phyloP scores from a whole-genome alignment of 2,113 vertebrate species.

The Acinonyx jubatus region DNA sequence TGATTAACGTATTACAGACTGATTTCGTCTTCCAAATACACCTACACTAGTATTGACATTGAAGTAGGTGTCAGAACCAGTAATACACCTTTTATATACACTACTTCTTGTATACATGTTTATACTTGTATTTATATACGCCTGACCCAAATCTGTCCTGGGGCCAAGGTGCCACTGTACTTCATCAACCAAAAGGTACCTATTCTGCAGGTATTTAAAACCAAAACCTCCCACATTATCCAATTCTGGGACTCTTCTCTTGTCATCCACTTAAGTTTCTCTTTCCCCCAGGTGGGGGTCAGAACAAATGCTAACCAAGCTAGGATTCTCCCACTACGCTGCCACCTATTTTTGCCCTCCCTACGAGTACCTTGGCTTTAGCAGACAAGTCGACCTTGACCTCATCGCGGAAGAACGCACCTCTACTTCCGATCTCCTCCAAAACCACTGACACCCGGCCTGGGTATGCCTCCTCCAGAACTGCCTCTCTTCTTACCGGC shows the following conservation, averaged over 20 bases:
- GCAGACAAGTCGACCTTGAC: background rate
- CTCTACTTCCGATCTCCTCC: background rate
- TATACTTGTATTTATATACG: background rate
- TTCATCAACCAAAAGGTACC: background rate
- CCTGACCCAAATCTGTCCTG: background rate
- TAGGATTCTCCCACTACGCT: background rate
- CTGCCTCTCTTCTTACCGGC: background rate
- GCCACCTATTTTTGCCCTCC: background rate
- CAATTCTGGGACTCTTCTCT: background rate
- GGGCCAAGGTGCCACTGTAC: background rate
- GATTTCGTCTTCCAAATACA: background rate
- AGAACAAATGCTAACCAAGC: background rate
- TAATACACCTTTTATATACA: background rate
- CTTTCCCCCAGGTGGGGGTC: background rate
- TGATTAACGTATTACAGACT: background rate
- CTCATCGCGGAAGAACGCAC: background rate
- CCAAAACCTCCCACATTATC: background rate
- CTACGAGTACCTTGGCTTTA: background rate
- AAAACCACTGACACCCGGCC: background rate
- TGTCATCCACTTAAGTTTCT: background rate
- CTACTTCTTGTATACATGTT: background rate
- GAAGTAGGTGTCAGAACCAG: background rate
- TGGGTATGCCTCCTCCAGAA: background rate
- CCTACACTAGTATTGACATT: background rate
- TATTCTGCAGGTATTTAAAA: background rate